Percentiles rank a stretch among this genome's conserved stretches.
Evolutionary conservation across 2,113 vertebrate species (phyloP).

Genomic region (Cephalopholis sonnerati): DNA sequence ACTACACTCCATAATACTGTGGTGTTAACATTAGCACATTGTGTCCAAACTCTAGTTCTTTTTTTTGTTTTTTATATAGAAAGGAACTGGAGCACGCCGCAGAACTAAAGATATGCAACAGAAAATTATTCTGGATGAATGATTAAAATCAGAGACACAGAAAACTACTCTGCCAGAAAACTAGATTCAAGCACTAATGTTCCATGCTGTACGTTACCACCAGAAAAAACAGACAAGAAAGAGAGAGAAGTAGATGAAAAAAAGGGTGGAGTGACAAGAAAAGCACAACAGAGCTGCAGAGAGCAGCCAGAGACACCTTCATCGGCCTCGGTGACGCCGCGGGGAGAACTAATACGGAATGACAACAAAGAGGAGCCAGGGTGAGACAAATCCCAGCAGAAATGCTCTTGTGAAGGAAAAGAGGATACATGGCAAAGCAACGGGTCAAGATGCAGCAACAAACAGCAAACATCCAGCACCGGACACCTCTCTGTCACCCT

Average conservation of each 20-base stretch:
- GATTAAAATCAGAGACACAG: not conserved
- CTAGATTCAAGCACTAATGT: not conserved
- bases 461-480: slow-evolving; percentile 46
- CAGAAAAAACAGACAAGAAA: slow-evolving; percentile 20
- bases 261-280: slow-evolving; percentile 65
- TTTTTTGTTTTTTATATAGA: not conserved
- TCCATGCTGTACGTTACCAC: not conserved
- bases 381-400: slow-evolving; percentile 50
- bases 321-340: slow-evolving; percentile 78
- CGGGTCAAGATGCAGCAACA: slow-evolving; percentile 46
- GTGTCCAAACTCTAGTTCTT: no score
- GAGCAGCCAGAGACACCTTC: slow-evolving; percentile 79
- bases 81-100: not conserved
- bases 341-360: slow-evolving; percentile 79
- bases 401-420: slow-evolving; percentile 49
- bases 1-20: no score
- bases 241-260: slow-evolving; percentile 23
- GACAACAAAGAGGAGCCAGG: slow-evolving; percentile 72
- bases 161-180: not conserved
- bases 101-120: not conserved
- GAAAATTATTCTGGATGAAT: not conserved
- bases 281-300: slow-evolving; percentile 78
- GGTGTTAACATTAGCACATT: not conserved
- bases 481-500: slow-evolving; percentile 54
- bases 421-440: slow-evolving; percentile 55